Evolutionary conservation across 2,888 invertebrate species (phyloP), one percentile per base, ranked within the genome.

Genomic region (Cosmorhoe ocellata): DNA sequence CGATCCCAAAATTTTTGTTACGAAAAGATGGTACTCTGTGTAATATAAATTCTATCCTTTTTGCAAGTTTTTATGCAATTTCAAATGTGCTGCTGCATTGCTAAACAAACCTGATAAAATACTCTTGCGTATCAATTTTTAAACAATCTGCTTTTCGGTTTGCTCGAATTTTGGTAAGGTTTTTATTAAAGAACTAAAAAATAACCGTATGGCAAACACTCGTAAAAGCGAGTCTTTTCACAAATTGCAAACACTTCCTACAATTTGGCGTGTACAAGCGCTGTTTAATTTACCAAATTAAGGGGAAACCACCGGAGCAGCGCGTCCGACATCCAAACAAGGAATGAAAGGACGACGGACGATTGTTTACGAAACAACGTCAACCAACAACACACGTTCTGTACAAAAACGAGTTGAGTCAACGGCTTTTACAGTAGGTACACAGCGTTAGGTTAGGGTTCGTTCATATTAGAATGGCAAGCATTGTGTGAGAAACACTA

Each of bases 321-420:
- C 49, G 33, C 42, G 51, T 49, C 53, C 33, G 42, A 56, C 51
- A 56, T 52, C 34, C 38, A 49, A 58, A 60, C 43, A 52, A 49
- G 45, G 34, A 48, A 48, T 34, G 53, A 62, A 64, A 27, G 63
- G 51, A 58, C 59, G 51, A 60, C 63, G 61, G 51, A 57, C 57
- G 50, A 64, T 64, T 69, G 65, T 68, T 71, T 66, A 59, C 56
- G 50, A 62, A 66, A 59, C 66, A 62, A 44, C 58, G 61, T 51
- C 50, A 48, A 36, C 56, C 56, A 63, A 69, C 64, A 71, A 59
- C 63, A 63, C 64, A 61, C 60, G 60, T 56, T 64, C 42, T 56
- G 47, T 52, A 64, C 64, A 67, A 69, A 69, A 74, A 71, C 61
- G 62, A 64, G 61, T 59, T 56, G 62, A 67, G 58, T 52, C 54